These are phyloP conservation scores for Drosophila aldrichi DNA, from an alignment of 2,888 invertebrate species.

Conservation along the genomic window DNA sequence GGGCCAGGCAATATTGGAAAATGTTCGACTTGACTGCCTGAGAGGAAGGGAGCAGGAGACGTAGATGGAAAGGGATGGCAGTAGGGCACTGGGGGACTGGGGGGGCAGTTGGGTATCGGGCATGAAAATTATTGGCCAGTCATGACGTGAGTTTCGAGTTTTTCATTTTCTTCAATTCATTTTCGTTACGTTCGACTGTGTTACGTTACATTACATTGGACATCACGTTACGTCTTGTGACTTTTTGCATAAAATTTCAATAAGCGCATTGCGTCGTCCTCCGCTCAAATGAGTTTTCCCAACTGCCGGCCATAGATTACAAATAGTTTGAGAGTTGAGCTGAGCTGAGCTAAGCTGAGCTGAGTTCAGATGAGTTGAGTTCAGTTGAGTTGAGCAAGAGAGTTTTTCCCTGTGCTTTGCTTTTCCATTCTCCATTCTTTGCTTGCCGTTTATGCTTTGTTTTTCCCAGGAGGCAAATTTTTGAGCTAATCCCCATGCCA, in stretches of 20 bases:
- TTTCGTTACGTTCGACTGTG: slow-evolving; percentile 34
- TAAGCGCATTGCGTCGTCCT: slow-evolving; percentile 44
- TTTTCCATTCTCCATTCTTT: neutral
- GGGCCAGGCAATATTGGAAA: slow-evolving; percentile 73
- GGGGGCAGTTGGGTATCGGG: slow-evolving; percentile 20
- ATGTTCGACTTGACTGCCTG: slow-evolving; percentile 43
- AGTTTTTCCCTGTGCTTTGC: slow-evolving; percentile 4
- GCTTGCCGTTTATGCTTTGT: slow-evolving; percentile 3
- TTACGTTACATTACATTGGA: slow-evolving; percentile 35
- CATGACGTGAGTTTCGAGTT: slow-evolving; percentile 70
- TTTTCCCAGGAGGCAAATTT: slow-evolving; percentile 67
- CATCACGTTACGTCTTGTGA: slow-evolving; percentile 37
- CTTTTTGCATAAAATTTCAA: slow-evolving; percentile 77
- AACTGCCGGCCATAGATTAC: slow-evolving; percentile 53
- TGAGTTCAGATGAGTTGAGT: neutral
- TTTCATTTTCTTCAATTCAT: slow-evolving; percentile 45
- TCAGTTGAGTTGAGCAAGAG: neutral
- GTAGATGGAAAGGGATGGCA: too few relatives aligned
- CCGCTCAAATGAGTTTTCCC: slow-evolving; percentile 61
- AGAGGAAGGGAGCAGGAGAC: neutral
- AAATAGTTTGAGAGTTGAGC: slow-evolving; percentile 50
- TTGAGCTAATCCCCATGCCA: slow-evolving; percentile 62
- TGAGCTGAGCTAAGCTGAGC: neutral
- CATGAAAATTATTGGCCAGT: slow-evolving; percentile 78
- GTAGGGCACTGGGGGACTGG: too few relatives aligned